phyloP scores from a whole-genome alignment of 2,797 vertebrate genomes.

The Esox lucius region DNA sequence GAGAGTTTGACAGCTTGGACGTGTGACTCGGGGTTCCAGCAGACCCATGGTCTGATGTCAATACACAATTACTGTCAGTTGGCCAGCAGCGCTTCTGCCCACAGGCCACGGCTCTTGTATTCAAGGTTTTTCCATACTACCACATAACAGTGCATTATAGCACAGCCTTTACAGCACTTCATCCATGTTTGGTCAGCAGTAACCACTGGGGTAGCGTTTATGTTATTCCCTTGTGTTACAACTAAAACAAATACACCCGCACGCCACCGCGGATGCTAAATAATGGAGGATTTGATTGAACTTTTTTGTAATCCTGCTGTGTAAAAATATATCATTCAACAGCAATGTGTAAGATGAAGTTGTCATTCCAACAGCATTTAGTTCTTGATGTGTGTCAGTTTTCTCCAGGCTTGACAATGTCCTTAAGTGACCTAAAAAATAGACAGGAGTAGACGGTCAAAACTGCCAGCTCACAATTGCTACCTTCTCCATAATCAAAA shows the following conservation, averaged over 20 bases:
- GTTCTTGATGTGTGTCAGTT: background rate
- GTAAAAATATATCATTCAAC: background rate
- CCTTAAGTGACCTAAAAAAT: slow-evolving; percentile 61
- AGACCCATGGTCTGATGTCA: background rate
- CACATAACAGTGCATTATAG: background rate
- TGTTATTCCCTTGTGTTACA: background rate
- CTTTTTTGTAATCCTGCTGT: background rate
- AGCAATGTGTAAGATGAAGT: no score
- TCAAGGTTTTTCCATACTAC: background rate
- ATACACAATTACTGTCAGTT: background rate
- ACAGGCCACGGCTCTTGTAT: background rate
- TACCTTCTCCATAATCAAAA: slow-evolving; percentile 67
- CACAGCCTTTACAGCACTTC: background rate
- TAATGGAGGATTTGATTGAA: background rate
- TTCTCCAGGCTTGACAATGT: slow-evolving; percentile 38
- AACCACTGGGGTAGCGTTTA: background rate
- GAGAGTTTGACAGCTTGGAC: background rate
- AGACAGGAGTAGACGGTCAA: slow-evolving; percentile 43
- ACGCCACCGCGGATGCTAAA: background rate
- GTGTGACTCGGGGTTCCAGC: background rate
- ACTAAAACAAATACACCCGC: background rate
- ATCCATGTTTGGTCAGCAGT: background rate
- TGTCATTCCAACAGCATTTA: background rate
- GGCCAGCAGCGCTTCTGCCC: background rate
- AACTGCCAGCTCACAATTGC: slow-evolving; percentile 64